Evolutionary conservation across 2,113 vertebrate genomes (phyloP).

Genomic region (Antechinus flavipes): DNA sequence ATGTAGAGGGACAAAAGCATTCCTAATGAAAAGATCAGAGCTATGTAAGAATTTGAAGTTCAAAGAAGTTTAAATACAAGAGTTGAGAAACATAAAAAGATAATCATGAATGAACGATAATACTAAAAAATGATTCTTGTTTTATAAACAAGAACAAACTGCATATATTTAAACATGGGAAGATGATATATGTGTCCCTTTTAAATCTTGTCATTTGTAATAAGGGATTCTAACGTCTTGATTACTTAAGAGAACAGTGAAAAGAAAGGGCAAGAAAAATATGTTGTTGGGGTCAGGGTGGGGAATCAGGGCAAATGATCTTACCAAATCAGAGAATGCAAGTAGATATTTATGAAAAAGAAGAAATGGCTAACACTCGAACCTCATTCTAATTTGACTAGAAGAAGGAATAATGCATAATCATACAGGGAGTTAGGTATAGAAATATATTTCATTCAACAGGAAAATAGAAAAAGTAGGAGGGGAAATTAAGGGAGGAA

Average conservation of each 20-base stretch:
- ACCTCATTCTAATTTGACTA: background rate
- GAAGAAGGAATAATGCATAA: background rate
- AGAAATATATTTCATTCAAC: background rate
- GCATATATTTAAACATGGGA: background rate
- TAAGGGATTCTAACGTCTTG: background rate
- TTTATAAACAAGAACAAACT: background rate
- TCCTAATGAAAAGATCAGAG: background rate
- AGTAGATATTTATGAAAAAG: background rate
- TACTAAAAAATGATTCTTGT: too few species aligned
- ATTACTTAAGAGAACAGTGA: background rate
- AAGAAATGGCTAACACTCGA: background rate
- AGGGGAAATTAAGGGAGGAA: background rate
- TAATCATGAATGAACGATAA: background rate
- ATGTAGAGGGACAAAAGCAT: background rate
- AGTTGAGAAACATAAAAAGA: background rate
- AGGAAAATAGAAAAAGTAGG: background rate
- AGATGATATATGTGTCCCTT: background rate
- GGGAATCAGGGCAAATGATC: background rate
- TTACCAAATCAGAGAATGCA: background rate
- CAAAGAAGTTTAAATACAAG: background rate
- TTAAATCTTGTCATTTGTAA: background rate
- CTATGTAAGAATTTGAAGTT: background rate
- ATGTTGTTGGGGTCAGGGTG: too few species aligned
- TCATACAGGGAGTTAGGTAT: background rate
- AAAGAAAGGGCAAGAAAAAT: background rate